Conservation (phyloP, 1,140 invertebrate genomes). For the Psilanteris sp. region DNA sequence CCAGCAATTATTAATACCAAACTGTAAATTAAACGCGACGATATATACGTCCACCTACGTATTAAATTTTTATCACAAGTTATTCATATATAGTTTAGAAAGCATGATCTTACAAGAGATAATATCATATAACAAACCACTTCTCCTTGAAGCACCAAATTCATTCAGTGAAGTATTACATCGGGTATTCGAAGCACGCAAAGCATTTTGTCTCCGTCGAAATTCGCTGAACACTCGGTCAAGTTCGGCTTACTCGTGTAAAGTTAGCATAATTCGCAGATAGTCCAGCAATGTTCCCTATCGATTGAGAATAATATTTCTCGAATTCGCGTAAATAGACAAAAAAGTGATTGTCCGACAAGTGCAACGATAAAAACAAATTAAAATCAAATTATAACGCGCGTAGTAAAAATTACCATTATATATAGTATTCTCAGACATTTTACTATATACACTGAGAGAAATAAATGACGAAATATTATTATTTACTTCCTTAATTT, state of each 20-base stretch:
- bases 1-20: no score
- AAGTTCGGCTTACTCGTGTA: slow-evolving; percentile 29
- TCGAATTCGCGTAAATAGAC: no score
- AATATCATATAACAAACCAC: slow-evolving; percentile 26
- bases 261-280: slow-evolving; percentile 9
- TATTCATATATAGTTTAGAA: slow-evolving; percentile 17
- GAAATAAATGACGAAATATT: no score
- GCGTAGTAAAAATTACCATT: no score
- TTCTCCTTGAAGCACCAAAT: slow-evolving; percentile 25
- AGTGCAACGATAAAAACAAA: no score
- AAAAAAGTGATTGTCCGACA: no score
- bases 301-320: no score
- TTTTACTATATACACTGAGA: no score
- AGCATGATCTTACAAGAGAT: slow-evolving; percentile 27
- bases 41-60: slow-evolving; percentile 2
- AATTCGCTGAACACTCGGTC: slow-evolving; percentile 42
- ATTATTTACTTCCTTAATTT: no score
- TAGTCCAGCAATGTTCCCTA: not conserved
- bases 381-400: no score
- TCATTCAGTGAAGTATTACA: slow-evolving; percentile 32
- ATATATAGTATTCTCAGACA: no score
- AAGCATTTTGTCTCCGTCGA: slow-evolving; percentile 44
- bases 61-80: slow-evolving; percentile 40
- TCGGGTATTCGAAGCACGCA: slow-evolving; percentile 29
- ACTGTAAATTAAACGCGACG: slow-evolving; percentile 22